These are phyloP conservation scores for Chouioia cunea DNA, from an alignment of 2,888 invertebrate genomes.

Conservation along the genomic window DNA sequence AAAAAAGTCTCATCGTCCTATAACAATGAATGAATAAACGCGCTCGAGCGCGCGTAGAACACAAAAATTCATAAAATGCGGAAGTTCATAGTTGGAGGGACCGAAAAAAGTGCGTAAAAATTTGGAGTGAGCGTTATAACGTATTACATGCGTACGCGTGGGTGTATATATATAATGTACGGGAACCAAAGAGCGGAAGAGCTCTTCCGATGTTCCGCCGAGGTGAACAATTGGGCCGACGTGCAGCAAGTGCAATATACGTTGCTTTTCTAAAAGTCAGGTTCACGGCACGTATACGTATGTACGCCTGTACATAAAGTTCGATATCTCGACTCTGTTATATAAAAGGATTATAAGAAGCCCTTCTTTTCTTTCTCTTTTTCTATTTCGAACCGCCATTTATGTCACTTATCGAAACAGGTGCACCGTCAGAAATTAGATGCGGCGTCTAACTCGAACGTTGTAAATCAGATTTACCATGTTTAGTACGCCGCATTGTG, in stretches of 20 bases:
- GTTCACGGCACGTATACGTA: neutral
- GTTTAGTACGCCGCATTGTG: neutral
- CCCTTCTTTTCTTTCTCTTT: no score
- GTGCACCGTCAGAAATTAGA: neutral
- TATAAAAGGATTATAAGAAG: no score
- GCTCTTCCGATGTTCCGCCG: constrained; percentile 66
- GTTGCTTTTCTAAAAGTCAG: neutral
- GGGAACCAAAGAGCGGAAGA: constrained; percentile 58
- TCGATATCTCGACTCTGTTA: no score
- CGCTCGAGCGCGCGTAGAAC: no score
- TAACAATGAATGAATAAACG: no score
- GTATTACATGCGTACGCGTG: neutral
- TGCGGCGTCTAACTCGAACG: neutral
- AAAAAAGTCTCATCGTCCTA: no score
- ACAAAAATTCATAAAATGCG: no score
- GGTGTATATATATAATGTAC: neutral
- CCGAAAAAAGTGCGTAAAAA: constrained; percentile 14
- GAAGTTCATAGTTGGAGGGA: no score
- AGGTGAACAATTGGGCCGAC: constrained; percentile 65
- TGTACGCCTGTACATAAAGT: neutral
- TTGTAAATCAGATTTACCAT: neutral
- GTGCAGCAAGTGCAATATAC: constrained; percentile 48
- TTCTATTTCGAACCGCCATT: no score
- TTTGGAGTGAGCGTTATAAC: constrained; percentile 14
- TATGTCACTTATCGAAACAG: neutral